phyloP scores from a whole-genome alignment of 2,113 vertebrate genomes.

The Clarias batrachus region DNA sequence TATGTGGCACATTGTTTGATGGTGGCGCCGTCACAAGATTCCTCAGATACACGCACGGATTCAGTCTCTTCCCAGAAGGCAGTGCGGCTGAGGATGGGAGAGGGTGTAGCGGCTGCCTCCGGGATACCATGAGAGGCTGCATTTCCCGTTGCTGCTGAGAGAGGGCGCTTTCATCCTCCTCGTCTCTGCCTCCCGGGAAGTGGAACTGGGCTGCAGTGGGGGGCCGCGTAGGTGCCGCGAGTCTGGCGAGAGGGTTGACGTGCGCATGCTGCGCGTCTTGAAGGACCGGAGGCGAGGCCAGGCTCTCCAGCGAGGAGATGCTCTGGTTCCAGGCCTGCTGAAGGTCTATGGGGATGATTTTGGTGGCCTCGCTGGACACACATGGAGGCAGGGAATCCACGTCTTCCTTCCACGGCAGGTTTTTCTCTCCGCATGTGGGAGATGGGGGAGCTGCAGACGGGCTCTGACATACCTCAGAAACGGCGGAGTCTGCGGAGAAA shows the following conservation, averaged over 20 bases:
- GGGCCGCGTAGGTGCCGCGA: slow-evolving; percentile 58
- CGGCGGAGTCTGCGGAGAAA: slow-evolving; percentile 61
- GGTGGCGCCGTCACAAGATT: slow-evolving; percentile 69
- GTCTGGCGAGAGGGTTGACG: slow-evolving; percentile 68
- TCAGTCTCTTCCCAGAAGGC: slow-evolving; percentile 68
- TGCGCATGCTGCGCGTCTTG: slow-evolving; percentile 69
- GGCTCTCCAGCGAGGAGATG: slow-evolving; percentile 92
- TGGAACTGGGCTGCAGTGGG: slow-evolving; percentile 69
- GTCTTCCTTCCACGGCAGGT: slow-evolving; percentile 87
- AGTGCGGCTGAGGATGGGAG: slow-evolving; percentile 62
- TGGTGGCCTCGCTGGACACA: slow-evolving; percentile 88
- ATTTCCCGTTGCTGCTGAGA: slow-evolving; percentile 75
- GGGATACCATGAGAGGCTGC: slow-evolving; percentile 81
- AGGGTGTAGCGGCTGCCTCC: slow-evolving; percentile 65
- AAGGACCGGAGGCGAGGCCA: slow-evolving; percentile 80
- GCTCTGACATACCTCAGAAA: slow-evolving; percentile 79
- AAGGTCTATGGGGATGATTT: slow-evolving; percentile 93
- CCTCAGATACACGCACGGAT: slow-evolving; percentile 76
- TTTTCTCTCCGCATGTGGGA: slow-evolving; percentile 79
- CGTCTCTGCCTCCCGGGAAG: slow-evolving; percentile 71
- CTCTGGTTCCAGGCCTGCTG: slow-evolving; percentile 95
- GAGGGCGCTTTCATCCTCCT: slow-evolving; percentile 71
- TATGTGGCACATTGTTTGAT: slow-evolving; percentile 56
- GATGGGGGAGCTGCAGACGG: slow-evolving; percentile 75
- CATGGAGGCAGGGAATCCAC: slow-evolving; percentile 83